These are phyloP conservation scores for Epinephelus fuscoguttatus DNA, from an alignment of 2,113 vertebrate genomes.

Conservation along the genomic window DNA sequence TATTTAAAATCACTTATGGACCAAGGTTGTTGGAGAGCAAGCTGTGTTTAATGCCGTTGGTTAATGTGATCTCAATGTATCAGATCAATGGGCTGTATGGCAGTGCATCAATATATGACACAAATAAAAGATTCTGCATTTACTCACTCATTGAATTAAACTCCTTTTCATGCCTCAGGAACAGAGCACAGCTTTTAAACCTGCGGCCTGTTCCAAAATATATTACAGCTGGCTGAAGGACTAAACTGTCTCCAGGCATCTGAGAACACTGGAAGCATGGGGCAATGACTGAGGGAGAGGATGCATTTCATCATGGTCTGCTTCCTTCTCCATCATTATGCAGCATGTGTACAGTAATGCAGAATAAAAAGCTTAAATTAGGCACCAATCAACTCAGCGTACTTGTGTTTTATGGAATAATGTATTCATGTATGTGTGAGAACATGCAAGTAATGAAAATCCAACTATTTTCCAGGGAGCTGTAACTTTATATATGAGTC, in stretches of 20 bases:
- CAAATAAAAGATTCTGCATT: constrained; percentile 22
- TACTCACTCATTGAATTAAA: constrained; percentile 9
- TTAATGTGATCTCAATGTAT: constrained; percentile 37
- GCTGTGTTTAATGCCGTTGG: constrained; percentile 35
- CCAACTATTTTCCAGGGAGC: no score
- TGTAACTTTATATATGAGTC: no score
- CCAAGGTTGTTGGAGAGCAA: constrained; percentile 7
- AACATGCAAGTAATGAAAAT: neutral
- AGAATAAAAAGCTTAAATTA: constrained; percentile 45
- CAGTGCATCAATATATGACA: constrained; percentile 7
- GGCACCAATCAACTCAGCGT: constrained; percentile 27
- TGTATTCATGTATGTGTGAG: neutral
- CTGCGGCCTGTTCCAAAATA: neutral
- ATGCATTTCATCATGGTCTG: constrained; percentile 18
- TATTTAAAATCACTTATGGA: constrained; percentile 14
- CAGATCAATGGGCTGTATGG: constrained; percentile 28
- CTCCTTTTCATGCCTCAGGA: neutral
- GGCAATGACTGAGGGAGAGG: constrained; percentile 25
- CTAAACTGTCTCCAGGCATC: neutral
- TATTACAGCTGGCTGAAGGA: constrained; percentile 5
- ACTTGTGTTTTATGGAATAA: constrained; percentile 6
- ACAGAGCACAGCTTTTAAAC: neutral
- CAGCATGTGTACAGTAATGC: constrained; percentile 10
- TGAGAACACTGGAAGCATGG: neutral
- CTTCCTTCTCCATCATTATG: constrained; percentile 34